These are phyloP conservation scores for Corapipo altera DNA, from an alignment of 2,113 vertebrate species.

Conservation along the genomic window DNA sequence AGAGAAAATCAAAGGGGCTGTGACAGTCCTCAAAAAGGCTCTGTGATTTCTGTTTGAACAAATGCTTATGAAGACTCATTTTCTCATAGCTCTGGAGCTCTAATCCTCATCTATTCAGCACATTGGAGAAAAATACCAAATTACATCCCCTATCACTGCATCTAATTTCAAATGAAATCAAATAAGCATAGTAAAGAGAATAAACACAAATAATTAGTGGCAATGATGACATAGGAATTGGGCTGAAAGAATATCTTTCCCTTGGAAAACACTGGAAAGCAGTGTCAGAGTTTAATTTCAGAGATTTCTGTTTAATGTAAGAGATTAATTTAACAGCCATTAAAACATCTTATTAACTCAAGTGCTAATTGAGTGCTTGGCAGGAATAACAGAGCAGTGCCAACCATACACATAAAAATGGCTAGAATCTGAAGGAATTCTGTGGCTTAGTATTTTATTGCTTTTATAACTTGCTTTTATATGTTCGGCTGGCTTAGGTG, in stretches of 20 bases:
- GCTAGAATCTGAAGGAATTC: neutral
- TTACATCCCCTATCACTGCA: slow-evolving; percentile 11
- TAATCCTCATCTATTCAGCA: slow-evolving; percentile 39
- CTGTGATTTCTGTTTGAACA: slow-evolving; percentile 46
- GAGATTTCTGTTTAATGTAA: slow-evolving; percentile 5
- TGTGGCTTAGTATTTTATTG: neutral
- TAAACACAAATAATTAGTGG: slow-evolving; percentile 38
- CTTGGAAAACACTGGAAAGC: slow-evolving; percentile 24
- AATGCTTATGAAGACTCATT: slow-evolving; percentile 26
- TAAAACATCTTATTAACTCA: slow-evolving; percentile 64
- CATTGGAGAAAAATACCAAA: slow-evolving; percentile 24
- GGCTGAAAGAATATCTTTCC: slow-evolving; percentile 11
- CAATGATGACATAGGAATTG: neutral
- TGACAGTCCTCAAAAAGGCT: neutral
- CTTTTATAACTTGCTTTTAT: neutral
- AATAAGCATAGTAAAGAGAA: neutral
- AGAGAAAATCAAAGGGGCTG: slow-evolving; percentile 7
- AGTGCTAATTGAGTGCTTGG: slow-evolving; percentile 63
- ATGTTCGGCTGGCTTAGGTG: neutral
- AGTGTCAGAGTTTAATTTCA: slow-evolving; percentile 37
- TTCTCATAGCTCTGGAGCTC: slow-evolving; percentile 10
- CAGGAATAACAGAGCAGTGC: slow-evolving; percentile 29
- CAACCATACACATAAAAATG: neutral
- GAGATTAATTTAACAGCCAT: slow-evolving; percentile 62
- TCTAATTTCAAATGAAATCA: slow-evolving; percentile 37